phyloP scores from a whole-genome alignment of 2,888 invertebrate species.

The Melanostoma mellinum region DNA sequence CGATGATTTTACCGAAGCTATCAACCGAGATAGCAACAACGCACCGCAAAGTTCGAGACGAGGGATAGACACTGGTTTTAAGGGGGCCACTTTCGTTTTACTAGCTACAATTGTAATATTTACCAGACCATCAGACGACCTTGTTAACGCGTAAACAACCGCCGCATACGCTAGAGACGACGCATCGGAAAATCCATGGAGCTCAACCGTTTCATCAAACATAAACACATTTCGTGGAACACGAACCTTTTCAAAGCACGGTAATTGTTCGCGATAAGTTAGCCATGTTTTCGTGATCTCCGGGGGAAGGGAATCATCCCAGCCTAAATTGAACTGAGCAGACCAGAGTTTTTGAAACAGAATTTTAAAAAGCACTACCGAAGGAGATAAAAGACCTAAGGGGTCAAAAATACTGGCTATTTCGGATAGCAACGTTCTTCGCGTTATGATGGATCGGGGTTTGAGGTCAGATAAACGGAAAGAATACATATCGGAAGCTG shows the following conservation, averaged over 20 bases:
- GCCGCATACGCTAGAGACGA: slow-evolving; percentile 14
- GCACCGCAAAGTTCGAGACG: slow-evolving; percentile 57
- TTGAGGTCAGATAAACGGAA: slow-evolving; percentile 37
- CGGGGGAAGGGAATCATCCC: slow-evolving; percentile 56
- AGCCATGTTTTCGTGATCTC: slow-evolving; percentile 1
- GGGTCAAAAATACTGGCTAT: too few relatives aligned
- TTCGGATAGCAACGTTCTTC: slow-evolving; percentile 45
- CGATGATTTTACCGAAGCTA: slow-evolving; percentile 35
- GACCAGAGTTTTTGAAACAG: too few relatives aligned
- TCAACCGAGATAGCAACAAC: slow-evolving; percentile 42
- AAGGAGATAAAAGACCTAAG: too few relatives aligned
- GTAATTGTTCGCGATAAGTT: slow-evolving; percentile 19
- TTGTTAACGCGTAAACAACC: neutral
- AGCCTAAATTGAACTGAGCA: slow-evolving; percentile 13
- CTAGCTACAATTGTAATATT: slow-evolving; percentile 13
- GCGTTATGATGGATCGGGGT: slow-evolving; percentile 44
- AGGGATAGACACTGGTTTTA: slow-evolving; percentile 47
- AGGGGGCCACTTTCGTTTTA: slow-evolving; percentile 28
- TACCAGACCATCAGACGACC: neutral
- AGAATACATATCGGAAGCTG: slow-evolving; percentile 6
- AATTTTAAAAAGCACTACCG: too few relatives aligned
- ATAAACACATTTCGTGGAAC: slow-evolving; percentile 18
- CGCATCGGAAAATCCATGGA: slow-evolving; percentile 42
- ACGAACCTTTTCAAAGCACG: slow-evolving; percentile 24
- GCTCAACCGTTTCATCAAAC: neutral